Evolutionary conservation across 2,113 vertebrate species (phyloP), one percentile per base, ranked within the genome.

Genomic region (Heterocephalus glaber): DNA sequence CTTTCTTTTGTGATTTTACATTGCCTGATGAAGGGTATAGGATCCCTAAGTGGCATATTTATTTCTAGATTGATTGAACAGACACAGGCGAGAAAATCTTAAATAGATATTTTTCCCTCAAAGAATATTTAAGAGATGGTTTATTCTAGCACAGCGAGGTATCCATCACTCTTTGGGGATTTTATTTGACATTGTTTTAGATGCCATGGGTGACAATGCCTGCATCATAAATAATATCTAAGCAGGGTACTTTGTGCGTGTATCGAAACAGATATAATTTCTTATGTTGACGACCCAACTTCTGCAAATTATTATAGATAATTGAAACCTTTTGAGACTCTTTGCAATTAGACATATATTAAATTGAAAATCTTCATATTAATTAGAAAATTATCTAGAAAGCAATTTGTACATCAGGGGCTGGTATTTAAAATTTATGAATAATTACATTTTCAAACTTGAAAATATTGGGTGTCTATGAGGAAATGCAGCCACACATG

Each of bases 321-420:
- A 58, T 6, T 35, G 56, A 76, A 86, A 77, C 9, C 1, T 47
- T 47, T 56, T 65, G 3, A 28, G 22, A 93, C 63, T 68, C 11
- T 10, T 52, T 79, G 33, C 30, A 49, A 60, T 33, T 89, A 61
- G 33, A 56, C 35, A 5, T 58, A 0, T 44, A 41, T 93, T 86
- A 86, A 87, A 76, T 70, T 93, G n/a, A 33, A 80, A 54, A 44
- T 79, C 38, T 0, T 80, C 82, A 89, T 76, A 68, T 86, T 87
- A 74, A 83, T 86, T 92, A 92, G 92, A 87, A 94, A 86, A 92
- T 52, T 54, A 82, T 20, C 47, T 12, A 86, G 79, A 93, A 72
- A 65, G 52, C 54, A 74, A 44, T 30, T n/a, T 44, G 35, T 22
- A 44, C 77, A 44, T 5, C n/a, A 82, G 30, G 28, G 52, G 33